These are phyloP conservation scores for Sinocyclocheilus rhinocerous DNA, from an alignment of 2,113 vertebrate species.

Conservation along the genomic window DNA sequence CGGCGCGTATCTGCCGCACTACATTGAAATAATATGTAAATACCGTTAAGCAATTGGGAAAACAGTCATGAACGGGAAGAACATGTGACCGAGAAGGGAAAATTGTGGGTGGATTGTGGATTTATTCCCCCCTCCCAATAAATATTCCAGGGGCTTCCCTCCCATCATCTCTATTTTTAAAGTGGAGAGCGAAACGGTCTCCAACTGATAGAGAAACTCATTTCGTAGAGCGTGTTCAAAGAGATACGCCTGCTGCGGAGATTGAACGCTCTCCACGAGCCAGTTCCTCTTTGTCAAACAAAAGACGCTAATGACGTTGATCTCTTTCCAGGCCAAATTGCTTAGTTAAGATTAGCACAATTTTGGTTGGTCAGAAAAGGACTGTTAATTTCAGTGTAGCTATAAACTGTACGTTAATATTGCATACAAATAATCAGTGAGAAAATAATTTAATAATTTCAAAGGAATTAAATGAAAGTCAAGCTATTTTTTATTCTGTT, in stretches of 20 bases:
- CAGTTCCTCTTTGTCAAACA: slow-evolving; percentile 47
- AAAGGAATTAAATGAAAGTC: not conserved
- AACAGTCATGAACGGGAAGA: slow-evolving; percentile 50
- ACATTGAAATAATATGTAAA: slow-evolving; percentile 66
- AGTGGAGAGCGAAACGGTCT: slow-evolving; percentile 48
- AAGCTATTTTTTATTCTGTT: no score
- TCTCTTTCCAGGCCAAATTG: slow-evolving; percentile 68
- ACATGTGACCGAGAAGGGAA: slow-evolving; percentile 52
- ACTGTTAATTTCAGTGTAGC: slow-evolving; percentile 65
- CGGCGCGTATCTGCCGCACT: slow-evolving; percentile 47
- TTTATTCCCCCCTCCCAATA: slow-evolving; percentile 54
- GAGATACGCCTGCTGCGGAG: slow-evolving; percentile 50
- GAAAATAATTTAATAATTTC: not conserved
- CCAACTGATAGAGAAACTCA: slow-evolving; percentile 66
- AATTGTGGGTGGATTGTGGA: slow-evolving; percentile 63
- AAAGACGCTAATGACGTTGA: slow-evolving; percentile 70
- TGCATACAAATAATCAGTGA: slow-evolving; percentile 55
- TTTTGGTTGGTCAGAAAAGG: slow-evolving; percentile 63
- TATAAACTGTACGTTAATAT: slow-evolving; percentile 61
- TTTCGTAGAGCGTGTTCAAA: slow-evolving; percentile 56
- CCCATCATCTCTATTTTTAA: slow-evolving; percentile 55
- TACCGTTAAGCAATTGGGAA: slow-evolving; percentile 71
- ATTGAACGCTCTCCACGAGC: slow-evolving; percentile 54
- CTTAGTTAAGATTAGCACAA: slow-evolving; percentile 69
- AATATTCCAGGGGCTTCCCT: slow-evolving; percentile 60